Evolutionary conservation across 2,797 vertebrate species (phyloP).

Genomic region (Clamator glandarius): DNA sequence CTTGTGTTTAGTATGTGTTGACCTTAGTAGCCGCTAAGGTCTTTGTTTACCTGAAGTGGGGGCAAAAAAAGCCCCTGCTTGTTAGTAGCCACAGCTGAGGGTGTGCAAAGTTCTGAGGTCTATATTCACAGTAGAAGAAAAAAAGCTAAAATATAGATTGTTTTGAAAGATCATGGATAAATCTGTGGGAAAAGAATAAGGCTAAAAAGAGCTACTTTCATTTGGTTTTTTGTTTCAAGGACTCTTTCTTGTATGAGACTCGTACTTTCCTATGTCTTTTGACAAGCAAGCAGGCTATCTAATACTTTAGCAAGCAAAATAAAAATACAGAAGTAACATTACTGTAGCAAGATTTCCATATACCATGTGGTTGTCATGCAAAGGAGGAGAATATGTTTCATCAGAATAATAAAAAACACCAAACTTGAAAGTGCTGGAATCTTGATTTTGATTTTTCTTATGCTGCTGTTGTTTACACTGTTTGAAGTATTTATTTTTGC

Average conservation of each 20-base stretch:
- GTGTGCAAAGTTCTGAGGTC: neutral
- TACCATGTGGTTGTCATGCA: neutral
- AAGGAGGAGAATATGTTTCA: neutral
- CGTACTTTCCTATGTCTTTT: neutral
- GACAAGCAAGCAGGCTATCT: neutral
- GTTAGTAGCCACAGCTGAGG: neutral
- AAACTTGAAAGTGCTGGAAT: neutral
- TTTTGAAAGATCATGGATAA: neutral
- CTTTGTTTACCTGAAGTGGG: neutral
- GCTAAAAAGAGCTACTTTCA: neutral
- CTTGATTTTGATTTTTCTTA: neutral
- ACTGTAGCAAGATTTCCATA: neutral
- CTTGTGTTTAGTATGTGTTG: neutral
- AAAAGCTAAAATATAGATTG: neutral
- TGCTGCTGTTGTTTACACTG: neutral
- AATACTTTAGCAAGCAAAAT: neutral
- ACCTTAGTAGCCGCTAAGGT: neutral
- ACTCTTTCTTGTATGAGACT: neutral
- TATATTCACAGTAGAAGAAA: neutral
- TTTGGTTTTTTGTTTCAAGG: neutral
- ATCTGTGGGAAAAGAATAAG: neutral
- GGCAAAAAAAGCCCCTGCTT: neutral
- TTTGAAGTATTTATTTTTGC: neutral
- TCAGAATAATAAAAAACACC: neutral
- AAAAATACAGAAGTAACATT: neutral